These are phyloP conservation scores for Rhombomys opimus DNA, from an alignment of 2,113 vertebrate genomes.

Conservation along the genomic window DNA sequence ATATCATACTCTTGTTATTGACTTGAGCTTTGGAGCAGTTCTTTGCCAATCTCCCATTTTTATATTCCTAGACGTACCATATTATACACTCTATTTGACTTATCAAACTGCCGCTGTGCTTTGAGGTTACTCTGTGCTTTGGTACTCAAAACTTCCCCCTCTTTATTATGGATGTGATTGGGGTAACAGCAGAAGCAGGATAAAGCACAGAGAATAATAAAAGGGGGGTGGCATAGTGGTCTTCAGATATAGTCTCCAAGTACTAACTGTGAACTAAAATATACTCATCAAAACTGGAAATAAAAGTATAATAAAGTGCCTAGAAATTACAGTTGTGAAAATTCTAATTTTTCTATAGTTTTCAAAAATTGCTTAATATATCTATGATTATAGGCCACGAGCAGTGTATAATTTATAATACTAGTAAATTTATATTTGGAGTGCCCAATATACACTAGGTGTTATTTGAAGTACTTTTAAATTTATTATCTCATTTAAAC, in stretches of 20 bases:
- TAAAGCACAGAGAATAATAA: not conserved
- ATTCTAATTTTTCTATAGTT: constrained; percentile 16
- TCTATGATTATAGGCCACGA: not conserved
- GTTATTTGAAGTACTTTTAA: not conserved
- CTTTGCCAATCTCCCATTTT: not conserved
- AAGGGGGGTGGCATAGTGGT: not conserved
- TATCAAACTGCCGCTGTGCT: not conserved
- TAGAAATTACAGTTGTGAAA: constrained; percentile 14
- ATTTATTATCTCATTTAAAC: not conserved
- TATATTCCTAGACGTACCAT: not conserved
- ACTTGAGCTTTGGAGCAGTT: constrained; percentile 22
- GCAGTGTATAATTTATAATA: constrained; percentile 9
- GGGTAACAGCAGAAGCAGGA: not conserved
- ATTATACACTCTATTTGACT: constrained; percentile 23
- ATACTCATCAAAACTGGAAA: constrained; percentile 1
- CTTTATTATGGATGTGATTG: not conserved
- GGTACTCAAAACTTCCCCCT: not conserved
- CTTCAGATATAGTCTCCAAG: not conserved
- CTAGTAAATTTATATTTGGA: not conserved
- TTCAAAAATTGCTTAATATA: constrained; percentile 57
- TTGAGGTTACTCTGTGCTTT: not conserved
- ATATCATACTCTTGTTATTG: not conserved
- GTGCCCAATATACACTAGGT: constrained; percentile 20
- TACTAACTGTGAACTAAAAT: constrained; percentile 39
- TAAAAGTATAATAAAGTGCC: not conserved